phyloP scores from a whole-genome alignment of 2,797 vertebrate species.

The Hylomyscus alleni region DNA sequence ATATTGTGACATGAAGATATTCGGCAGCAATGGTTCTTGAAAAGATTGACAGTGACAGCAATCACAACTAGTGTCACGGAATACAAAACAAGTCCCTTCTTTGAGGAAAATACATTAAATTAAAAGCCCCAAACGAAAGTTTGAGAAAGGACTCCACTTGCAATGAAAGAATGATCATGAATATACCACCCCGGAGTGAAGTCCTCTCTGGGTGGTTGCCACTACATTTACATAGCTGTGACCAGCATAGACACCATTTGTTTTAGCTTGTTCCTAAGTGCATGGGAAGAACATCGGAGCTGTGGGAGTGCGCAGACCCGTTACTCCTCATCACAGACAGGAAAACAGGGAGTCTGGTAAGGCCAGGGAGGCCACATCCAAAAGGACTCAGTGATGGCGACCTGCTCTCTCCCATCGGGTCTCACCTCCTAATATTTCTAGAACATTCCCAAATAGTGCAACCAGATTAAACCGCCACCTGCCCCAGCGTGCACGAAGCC shows the following conservation, averaged over 20 bases:
- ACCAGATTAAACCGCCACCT: not conserved
- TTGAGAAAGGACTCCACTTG: constrained; percentile 35
- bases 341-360: not conserved
- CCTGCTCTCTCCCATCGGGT: not conserved
- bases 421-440: not conserved
- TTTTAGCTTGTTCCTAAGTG: not conserved
- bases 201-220: not conserved
- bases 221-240: not conserved
- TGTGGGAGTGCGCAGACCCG: not conserved
- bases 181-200: not conserved
- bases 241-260: not conserved
- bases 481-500: not conserved
- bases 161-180: not conserved
- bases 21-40: not conserved
- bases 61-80: not conserved
- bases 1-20: not conserved
- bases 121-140: constrained; percentile 35
- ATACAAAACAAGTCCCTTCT: constrained; percentile 22
- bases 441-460: not conserved
- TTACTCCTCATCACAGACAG: not conserved
- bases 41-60: not conserved
- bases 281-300: not conserved
- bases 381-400: not conserved
- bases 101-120: not conserved
- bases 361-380: no score